Evolutionary conservation across 1,140 invertebrate genomes (phyloP), one percentile per base, ranked within the genome.

Genomic region (Megathymus violae): DNA sequence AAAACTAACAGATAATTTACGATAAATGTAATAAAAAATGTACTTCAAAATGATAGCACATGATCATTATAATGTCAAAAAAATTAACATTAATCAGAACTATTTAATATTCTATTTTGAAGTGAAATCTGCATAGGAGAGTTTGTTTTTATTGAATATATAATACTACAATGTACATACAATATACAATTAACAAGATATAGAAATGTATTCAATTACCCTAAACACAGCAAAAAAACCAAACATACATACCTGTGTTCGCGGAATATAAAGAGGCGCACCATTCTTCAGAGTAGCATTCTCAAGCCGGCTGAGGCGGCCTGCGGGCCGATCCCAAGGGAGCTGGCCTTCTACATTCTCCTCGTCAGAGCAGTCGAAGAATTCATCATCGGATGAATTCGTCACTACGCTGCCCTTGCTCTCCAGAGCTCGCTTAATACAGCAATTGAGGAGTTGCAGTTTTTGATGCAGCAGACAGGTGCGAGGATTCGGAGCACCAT

Each of bases 391-490:
- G 0, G 94, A 94, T 14, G 94, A 94, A 54, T 93, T 93, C 1
- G 86, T 85, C 1, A 78, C 82, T 7, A 78, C 71, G 36, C 62
- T 74, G 1, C 64, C 71, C 9, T 56, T 71, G 19, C 74, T 72
- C 7, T 80, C 78, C 10, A 69, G 43, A 4, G 82, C 78, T 61
- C 96, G 94, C 56, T 95, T 94, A 66, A 99, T 98, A 85, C 98
- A 99, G 82, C 97, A 98, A 84, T 99, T 99, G 5, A 99, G 91
- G 95, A 99, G 97, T 93, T 99, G 94, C 13, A 99, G 92, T 81
- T 99, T 99, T 90, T 99, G 98, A 91, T 99, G 96, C 0, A 99
- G 91, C n/a, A 99, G 92, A 86, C 97, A 98, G 4, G 95, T 96
- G 51, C 96, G 94, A 25, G 96, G 94, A 85, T 98, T 96, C 0